Evolutionary conservation across 2,888 invertebrate genomes (phyloP).

Genomic region (Acanthococcus lagerstroemiae): DNA sequence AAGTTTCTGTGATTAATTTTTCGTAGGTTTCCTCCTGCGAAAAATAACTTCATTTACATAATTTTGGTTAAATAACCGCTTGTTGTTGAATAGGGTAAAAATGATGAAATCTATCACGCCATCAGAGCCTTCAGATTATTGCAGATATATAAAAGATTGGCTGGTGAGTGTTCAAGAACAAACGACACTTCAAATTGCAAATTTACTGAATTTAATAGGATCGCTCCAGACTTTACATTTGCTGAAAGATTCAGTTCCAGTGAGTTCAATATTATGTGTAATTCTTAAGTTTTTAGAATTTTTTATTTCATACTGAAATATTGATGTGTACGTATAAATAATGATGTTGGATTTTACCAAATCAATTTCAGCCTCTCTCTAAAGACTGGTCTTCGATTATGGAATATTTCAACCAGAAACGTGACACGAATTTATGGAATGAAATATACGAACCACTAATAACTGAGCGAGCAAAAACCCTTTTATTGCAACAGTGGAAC

Average conservation of each 20-base stretch:
- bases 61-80: background rate
- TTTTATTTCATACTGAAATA: no score
- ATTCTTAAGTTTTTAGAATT: no score
- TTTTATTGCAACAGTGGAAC: slow-evolving; percentile 7
- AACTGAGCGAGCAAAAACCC: slow-evolving; percentile 11
- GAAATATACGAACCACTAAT: slow-evolving; percentile 13
- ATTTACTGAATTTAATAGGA: slow-evolving; percentile 2
- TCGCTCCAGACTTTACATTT: slow-evolving; percentile 10
- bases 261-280: no score
- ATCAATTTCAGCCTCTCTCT: background rate
- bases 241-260: slow-evolving; percentile 11
- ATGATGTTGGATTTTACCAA: no score
- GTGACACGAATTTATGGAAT: slow-evolving; percentile 12
- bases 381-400: slow-evolving; percentile 12
- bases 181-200: background rate
- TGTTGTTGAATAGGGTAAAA: slow-evolving; percentile 5
- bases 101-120: background rate
- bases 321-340: no score
- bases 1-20: background rate
- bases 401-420: slow-evolving; percentile 16
- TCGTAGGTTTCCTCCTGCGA: no score
- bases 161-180: background rate
- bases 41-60: background rate
- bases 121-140: background rate
- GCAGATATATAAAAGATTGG: slow-evolving; percentile 1